Conservation (phyloP, 53 echinoderm and acorn worm species). For the Pentamera pediparva region DNA sequence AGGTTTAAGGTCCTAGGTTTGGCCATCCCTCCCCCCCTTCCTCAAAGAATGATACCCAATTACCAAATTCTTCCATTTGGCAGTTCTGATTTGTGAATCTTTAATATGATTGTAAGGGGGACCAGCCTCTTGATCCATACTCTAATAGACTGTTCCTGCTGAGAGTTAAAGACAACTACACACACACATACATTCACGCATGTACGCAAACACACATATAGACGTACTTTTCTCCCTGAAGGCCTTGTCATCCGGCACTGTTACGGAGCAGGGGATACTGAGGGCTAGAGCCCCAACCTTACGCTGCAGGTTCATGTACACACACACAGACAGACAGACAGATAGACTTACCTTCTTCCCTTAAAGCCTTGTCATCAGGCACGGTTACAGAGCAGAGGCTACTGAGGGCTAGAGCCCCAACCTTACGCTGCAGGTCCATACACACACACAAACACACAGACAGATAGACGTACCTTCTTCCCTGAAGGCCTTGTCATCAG, state of each 20-base stretch:
- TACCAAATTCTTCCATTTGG: too few species aligned
- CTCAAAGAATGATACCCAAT: too few species aligned
- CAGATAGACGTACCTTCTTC: conserved; percentile 82
- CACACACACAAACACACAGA: too few species aligned
- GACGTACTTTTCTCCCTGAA: conserved; percentile 85
- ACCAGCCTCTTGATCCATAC: too few species aligned
- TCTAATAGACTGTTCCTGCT: too few species aligned
- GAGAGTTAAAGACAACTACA: not conserved
- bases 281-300: conserved; percentile 93
- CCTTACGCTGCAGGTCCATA: conserved; percentile 79
- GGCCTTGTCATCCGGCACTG: conserved; percentile 87
- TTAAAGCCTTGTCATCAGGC: conserved; percentile 86
- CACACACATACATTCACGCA: not conserved
- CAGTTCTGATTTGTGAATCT: too few species aligned
- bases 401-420: conserved; percentile 89
- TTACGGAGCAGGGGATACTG: conserved; percentile 91
- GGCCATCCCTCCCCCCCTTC: too few species aligned
- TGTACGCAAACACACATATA: not conserved
- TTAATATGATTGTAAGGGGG: too few species aligned
- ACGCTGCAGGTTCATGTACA: conserved; percentile 51
- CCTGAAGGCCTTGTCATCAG: conserved; percentile 83
- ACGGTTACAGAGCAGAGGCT: conserved; percentile 91
- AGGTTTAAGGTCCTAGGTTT: too few species aligned
- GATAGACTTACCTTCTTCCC: conserved; percentile 77
- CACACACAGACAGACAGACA: not conserved